A percentile compares a stretch with the other conserved stretches of the same genome.
Evolutionary conservation across 64 coral and sea anemone genomes (phyloP).

Genomic region (Stichodactyla helianthus): DNA sequence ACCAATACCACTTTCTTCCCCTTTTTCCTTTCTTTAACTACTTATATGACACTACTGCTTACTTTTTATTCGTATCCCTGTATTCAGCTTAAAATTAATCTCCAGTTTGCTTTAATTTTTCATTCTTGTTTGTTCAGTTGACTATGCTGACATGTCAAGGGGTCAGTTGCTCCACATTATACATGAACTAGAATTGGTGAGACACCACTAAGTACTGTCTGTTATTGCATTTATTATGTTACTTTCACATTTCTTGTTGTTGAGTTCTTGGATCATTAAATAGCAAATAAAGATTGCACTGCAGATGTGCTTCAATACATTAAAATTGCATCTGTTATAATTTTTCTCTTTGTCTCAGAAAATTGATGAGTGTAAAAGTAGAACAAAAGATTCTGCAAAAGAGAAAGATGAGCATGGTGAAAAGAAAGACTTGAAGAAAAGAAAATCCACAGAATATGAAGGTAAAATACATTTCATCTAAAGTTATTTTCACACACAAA

Average conservation of each 20-base stretch:
- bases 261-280: too few relatives aligned
- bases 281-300: too few relatives aligned
- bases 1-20: neutral
- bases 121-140: constrained; percentile 35
- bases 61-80: neutral
- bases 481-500: neutral
- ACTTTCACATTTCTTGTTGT: too few relatives aligned
- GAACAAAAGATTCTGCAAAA: neutral
- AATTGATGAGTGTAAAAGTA: neutral
- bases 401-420: neutral
- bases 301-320: neutral
- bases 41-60: too few relatives aligned
- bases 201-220: neutral
- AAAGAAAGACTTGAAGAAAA: neutral
- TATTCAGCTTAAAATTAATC: neutral
- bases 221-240: too few relatives aligned
- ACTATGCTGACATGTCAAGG: constrained; percentile 87
- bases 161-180: constrained; percentile 64
- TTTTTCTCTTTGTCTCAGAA: neutral
- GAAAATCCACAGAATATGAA: constrained; percentile 27
- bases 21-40: neutral
- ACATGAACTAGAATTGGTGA: constrained; percentile 61
- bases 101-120: neutral
- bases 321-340: neutral
- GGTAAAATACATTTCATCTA: constrained; percentile 28